Percentiles rank a stretch among this genome's conserved stretches.
Conservation (phyloP, 1,140 invertebrate genomes). For the Brachionus sp. region DNA sequence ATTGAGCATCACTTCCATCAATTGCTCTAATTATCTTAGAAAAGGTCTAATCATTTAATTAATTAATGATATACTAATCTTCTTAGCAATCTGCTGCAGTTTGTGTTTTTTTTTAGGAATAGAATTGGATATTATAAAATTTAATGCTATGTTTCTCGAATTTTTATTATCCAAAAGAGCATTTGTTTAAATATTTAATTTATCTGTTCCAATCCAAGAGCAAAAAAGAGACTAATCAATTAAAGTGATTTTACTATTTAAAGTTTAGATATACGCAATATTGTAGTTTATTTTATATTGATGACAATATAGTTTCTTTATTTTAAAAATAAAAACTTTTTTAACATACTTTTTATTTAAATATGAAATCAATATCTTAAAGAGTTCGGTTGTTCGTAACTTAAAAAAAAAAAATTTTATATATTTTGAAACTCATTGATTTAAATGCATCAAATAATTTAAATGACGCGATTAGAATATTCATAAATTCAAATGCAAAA, state of each 20-base stretch:
- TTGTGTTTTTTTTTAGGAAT: neutral
- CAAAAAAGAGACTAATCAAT: neutral
- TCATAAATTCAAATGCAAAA: neutral
- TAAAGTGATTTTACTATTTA: neutral
- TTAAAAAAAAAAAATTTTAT: too few relatives aligned
- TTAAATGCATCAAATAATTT: neutral
- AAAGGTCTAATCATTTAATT: conserved; percentile 40
- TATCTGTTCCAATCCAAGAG: neutral
- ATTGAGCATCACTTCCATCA: conserved; percentile 23
- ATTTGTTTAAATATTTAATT: neutral
- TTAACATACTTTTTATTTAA: too few relatives aligned
- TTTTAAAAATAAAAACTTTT: too few relatives aligned
- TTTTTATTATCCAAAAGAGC: neutral
- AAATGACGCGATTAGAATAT: neutral
- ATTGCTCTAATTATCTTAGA: conserved; percentile 33
- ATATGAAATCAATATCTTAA: too few relatives aligned
- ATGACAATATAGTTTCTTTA: neutral
- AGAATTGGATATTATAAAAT: neutral
- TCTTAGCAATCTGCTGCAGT: conserved; percentile 23
- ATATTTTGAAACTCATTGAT: too few relatives aligned
- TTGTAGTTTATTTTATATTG: neutral
- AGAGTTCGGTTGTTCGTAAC: too few relatives aligned
- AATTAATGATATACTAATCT: conserved; percentile 27
- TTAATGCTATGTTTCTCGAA: neutral
- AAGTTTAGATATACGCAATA: neutral